Percentiles rank a stretch among this genome's conserved stretches.
Conservation (phyloP, 2,113 vertebrate species). For the Columbina picui region DNA sequence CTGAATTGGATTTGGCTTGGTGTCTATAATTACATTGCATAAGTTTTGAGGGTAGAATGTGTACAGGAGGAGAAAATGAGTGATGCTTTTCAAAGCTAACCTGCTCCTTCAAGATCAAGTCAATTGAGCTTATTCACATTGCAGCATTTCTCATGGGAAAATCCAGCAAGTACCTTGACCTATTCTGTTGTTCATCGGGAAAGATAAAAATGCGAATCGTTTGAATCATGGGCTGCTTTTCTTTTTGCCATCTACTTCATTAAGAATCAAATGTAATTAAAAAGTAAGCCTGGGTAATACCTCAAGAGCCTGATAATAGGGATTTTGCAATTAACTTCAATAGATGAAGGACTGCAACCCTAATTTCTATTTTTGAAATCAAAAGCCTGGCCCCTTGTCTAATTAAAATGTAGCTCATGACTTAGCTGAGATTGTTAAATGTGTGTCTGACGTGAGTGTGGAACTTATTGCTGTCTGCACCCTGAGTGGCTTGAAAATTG, state of each 20-base stretch:
- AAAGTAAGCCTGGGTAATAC: constrained; percentile 54
- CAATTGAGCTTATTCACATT: constrained; percentile 50
- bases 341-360: constrained; percentile 45
- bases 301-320: constrained; percentile 57
- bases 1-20: constrained; percentile 14
- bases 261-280: constrained; percentile 68
- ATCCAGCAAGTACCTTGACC: constrained; percentile 60
- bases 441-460: neutral
- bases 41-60: neutral
- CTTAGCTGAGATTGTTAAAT: constrained; percentile 31
- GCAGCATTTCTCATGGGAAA: constrained; percentile 63
- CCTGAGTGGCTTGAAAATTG: neutral
- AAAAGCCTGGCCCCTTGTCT: constrained; percentile 42
- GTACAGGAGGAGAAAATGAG: constrained; percentile 18
- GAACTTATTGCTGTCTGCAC: neutral
- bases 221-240: constrained; percentile 54
- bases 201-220: constrained; percentile 50
- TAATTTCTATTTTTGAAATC: constrained; percentile 63
- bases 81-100: constrained; percentile 54
- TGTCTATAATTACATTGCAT: constrained; percentile 3
- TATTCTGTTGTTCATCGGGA: constrained; percentile 52
- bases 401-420: constrained; percentile 62
- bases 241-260: constrained; percentile 54
- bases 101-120: constrained; percentile 39
- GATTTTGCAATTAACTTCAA: constrained; percentile 68